These are phyloP conservation scores for Tachysurus vachellii DNA, from an alignment of 2,113 vertebrate species.

Conservation along the genomic window DNA sequence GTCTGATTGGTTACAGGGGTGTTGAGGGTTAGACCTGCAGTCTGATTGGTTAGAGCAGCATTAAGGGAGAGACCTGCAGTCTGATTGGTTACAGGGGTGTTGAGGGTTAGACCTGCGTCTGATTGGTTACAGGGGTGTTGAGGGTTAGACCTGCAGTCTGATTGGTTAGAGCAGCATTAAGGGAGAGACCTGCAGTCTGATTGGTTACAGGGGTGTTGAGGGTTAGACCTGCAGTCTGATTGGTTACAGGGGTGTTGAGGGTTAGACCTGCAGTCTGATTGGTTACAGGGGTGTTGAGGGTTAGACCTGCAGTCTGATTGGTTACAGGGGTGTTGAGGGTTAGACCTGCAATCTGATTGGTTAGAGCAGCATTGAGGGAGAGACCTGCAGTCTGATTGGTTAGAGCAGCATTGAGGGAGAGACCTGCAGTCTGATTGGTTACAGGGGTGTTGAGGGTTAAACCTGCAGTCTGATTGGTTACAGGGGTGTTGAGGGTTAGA, in stretches of 20 bases:
- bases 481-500: rapidly evolving
- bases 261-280: too few relatives aligned
- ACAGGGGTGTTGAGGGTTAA: not conserved
- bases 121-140: not conserved
- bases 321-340: not conserved
- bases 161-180: not conserved
- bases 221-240: not conserved
- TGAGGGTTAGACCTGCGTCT: not conserved
- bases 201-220: not conserved
- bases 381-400: not conserved
- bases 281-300: too few relatives aligned
- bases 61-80: too few relatives aligned
- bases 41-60: too few relatives aligned
- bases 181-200: not conserved
- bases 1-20: not conserved
- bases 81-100: too few relatives aligned
- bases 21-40: too few relatives aligned
- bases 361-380: not conserved
- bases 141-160: not conserved
- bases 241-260: not conserved
- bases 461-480: not conserved
- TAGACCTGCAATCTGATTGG: not conserved
- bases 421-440: not conserved
- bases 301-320: too few relatives aligned
- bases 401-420: not conserved